Evolutionary conservation across 2,797 vertebrate genomes (phyloP).

Genomic region (Ceryle rudis): DNA sequence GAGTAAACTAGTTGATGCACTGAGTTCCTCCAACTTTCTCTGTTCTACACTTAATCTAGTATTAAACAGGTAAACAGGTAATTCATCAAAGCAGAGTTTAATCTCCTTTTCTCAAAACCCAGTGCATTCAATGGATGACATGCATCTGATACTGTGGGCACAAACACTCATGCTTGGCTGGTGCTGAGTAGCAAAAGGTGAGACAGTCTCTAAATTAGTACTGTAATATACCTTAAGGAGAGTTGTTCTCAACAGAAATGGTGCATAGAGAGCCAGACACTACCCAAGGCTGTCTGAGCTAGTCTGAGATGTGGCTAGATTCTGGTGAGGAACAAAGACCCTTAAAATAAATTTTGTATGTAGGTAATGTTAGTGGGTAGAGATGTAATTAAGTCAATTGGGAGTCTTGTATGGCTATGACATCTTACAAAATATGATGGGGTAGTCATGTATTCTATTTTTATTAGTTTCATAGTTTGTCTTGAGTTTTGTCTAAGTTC

Average conservation of each 20-base stretch:
- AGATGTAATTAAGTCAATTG: background rate
- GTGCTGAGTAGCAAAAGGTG: background rate
- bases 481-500: background rate
- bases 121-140: background rate
- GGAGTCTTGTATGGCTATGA: background rate
- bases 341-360: background rate
- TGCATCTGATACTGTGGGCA: background rate
- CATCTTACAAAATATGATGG: background rate
- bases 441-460: background rate
- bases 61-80: background rate
- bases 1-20: fast-evolving
- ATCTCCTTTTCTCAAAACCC: background rate
- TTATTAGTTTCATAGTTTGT: background rate
- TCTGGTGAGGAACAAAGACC: background rate
- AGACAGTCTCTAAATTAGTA: background rate
- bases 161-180: background rate
- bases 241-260: background rate
- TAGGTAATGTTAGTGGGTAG: background rate
- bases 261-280: background rate
- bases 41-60: background rate
- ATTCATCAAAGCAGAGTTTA: background rate
- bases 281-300: background rate
- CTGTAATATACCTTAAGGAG: background rate
- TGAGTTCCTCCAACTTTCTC: background rate
- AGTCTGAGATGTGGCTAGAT: background rate